These are phyloP conservation scores for Chlorops oryzae DNA, from an alignment of 1,140 invertebrate species.

Conservation along the genomic window DNA sequence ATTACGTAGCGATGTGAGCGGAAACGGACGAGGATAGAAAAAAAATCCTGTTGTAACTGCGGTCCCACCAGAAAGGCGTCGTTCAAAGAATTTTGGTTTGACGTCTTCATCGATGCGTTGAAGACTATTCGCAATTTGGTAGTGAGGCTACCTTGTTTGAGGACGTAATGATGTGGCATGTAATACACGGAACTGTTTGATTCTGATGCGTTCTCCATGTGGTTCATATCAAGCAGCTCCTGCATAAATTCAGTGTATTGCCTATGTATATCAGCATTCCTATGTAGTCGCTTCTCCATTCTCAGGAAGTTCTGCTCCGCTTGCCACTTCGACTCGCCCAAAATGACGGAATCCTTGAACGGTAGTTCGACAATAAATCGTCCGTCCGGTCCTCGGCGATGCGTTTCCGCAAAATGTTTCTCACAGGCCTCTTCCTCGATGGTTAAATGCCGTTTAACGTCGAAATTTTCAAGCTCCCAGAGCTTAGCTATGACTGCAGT, in stretches of 20 bases:
- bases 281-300: background rate
- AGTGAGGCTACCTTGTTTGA: conserved; percentile 21
- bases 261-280: background rate
- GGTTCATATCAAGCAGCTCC: conserved; percentile 26
- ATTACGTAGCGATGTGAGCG: conserved; percentile 19
- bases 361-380: too few species aligned
- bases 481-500: too few species aligned
- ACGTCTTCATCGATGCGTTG: conserved; percentile 13
- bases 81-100: too few species aligned
- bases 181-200: too few species aligned
- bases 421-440: too few species aligned
- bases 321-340: background rate
- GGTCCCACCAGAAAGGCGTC: too few species aligned
- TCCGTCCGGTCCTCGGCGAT: too few species aligned
- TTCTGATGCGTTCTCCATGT: too few species aligned
- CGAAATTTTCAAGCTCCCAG: too few species aligned
- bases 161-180: too few species aligned
- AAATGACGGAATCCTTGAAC: background rate
- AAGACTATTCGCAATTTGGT: conserved; percentile 23
- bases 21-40: conserved; percentile 13
- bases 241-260: conserved; percentile 25
- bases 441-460: too few species aligned
- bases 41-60: background rate
- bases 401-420: too few species aligned
- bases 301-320: background rate